Evolutionary conservation across 1,140 invertebrate species (phyloP).

Genomic region (Drosophila orena): DNA sequence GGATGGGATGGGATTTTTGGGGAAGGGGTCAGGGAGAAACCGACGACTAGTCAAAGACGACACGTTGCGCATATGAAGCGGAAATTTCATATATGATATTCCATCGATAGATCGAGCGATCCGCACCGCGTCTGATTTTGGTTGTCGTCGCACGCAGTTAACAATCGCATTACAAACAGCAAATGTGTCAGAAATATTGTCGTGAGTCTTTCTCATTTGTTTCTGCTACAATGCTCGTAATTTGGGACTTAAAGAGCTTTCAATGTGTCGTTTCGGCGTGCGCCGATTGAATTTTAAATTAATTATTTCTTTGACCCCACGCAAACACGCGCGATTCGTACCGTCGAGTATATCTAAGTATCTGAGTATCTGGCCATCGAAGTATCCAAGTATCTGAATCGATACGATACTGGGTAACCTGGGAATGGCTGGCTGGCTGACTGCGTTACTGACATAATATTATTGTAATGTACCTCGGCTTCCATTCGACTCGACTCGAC

Average conservation of each 20-base stretch:
- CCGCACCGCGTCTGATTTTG: slow-evolving; percentile 47
- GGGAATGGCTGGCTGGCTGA: slow-evolving; percentile 1
- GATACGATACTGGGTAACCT: slow-evolving; percentile 20
- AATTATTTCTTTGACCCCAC: slow-evolving; percentile 84
- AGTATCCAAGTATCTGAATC: slow-evolving; percentile 28
- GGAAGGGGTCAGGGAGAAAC: slow-evolving; percentile 16
- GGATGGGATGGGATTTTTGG: slow-evolving; percentile 7
- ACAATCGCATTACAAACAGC: slow-evolving; percentile 76
- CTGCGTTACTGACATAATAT: slow-evolving; percentile 76
- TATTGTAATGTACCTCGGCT: slow-evolving; percentile 68
- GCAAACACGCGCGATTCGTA: slow-evolving; percentile 56
- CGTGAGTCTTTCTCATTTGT: slow-evolving; percentile 74
- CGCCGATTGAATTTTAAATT: slow-evolving; percentile 81
- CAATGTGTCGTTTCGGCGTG: slow-evolving; percentile 79
- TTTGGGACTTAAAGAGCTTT: slow-evolving; percentile 83
- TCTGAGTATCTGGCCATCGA: background rate
- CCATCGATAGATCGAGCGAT: slow-evolving; percentile 42
- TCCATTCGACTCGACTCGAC: slow-evolving; percentile 32
- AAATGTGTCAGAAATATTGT: slow-evolving; percentile 82
- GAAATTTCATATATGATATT: slow-evolving; percentile 38
- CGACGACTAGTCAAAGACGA: slow-evolving; percentile 16
- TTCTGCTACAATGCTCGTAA: slow-evolving; percentile 81
- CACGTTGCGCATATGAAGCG: slow-evolving; percentile 39
- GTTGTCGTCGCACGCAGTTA: slow-evolving; percentile 67
- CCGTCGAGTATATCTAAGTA: slow-evolving; percentile 34